phyloP scores from a whole-genome alignment of 2,888 invertebrate species.

The Sphaerophoria rueppellii region DNA sequence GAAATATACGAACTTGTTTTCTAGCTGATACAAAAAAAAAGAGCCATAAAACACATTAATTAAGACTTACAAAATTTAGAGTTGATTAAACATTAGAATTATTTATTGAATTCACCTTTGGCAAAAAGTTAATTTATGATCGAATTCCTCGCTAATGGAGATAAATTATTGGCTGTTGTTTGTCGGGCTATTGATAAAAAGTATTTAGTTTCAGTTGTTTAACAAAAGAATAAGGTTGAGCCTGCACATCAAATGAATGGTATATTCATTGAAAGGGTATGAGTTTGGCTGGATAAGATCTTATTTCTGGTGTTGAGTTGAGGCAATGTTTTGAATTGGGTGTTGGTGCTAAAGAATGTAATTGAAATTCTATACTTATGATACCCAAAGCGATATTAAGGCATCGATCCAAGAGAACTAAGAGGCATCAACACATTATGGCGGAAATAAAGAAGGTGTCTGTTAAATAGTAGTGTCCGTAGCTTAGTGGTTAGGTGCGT shows the following conservation, averaged over 20 bases:
- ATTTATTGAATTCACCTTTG: slow-evolving; percentile 16
- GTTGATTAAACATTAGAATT: slow-evolving; percentile 13
- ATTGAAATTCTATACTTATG: too few species aligned
- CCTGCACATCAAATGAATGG: neutral
- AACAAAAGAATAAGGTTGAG: neutral
- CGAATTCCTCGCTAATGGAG: slow-evolving; percentile 14
- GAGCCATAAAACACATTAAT: neutral
- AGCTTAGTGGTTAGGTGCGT: too few species aligned
- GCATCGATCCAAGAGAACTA: too few species aligned
- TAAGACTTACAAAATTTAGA: slow-evolving; percentile 12
- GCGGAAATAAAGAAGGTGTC: too few species aligned
- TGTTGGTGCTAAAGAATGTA: too few species aligned
- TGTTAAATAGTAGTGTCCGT: too few species aligned
- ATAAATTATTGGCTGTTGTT: neutral
- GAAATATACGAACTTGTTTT: slow-evolving; percentile 5
- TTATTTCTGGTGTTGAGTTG: neutral
- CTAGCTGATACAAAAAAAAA: neutral
- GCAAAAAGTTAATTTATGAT: slow-evolving; percentile 26
- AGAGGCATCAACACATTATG: too few species aligned
- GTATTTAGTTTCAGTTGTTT: slow-evolving; percentile 11
- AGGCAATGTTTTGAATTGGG: too few species aligned
- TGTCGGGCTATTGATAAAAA: neutral
- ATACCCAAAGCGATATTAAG: too few species aligned
- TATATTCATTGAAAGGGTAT: neutral
- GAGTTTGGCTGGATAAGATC: neutral